Percentiles rank a stretch among this genome's conserved stretches.
These are phyloP conservation scores for Petrocephalus zakoni DNA, from an alignment of 2,113 vertebrate genomes.

Conservation along the genomic window DNA sequence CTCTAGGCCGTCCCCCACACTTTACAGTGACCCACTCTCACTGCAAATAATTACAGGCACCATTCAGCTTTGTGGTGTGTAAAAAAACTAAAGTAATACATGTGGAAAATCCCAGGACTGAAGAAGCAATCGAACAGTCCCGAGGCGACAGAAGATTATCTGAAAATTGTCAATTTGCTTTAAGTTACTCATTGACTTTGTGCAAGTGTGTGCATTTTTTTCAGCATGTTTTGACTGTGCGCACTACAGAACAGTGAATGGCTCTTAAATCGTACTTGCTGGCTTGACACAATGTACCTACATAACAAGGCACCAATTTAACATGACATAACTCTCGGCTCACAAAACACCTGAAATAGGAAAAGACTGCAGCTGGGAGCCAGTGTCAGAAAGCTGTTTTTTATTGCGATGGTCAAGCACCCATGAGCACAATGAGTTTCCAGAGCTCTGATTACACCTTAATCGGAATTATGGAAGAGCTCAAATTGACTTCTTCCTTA, in stretches of 20 bases:
- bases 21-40: background rate
- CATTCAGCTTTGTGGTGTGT: background rate
- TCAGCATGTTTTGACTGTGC: background rate
- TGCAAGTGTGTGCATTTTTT: background rate
- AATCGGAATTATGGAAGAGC: background rate
- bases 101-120: background rate
- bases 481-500: background rate
- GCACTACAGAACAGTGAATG: background rate
- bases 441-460: background rate
- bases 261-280: background rate
- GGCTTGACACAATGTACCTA: background rate
- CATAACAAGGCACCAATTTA: background rate
- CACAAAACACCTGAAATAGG: background rate
- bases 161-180: conserved; percentile 7
- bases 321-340: background rate
- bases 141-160: background rate
- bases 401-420: background rate
- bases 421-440: background rate
- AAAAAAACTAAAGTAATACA: background rate
- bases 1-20: background rate
- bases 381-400: background rate
- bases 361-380: background rate
- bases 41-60: background rate
- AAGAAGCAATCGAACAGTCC: background rate
- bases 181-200: background rate